phyloP scores from a whole-genome alignment of 2,888 invertebrate species.

The Geophilus truncorum region DNA sequence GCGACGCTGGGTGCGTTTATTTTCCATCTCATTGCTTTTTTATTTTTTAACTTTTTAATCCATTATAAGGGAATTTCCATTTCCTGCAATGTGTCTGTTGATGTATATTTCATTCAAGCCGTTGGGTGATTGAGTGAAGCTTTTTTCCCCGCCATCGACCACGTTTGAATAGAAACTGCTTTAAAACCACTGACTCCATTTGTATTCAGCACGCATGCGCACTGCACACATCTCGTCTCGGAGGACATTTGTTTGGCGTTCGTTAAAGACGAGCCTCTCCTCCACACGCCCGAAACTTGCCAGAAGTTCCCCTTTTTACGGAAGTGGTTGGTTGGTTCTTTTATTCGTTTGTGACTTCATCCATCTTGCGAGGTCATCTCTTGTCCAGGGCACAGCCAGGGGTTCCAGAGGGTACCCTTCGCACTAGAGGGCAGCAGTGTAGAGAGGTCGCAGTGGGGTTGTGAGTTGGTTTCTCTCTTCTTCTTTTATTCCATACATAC shows the following conservation, averaged over 20 bases:
- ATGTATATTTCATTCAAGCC: slow-evolving; percentile 18
- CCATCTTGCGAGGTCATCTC: slow-evolving; percentile 23
- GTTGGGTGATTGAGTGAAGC: slow-evolving; percentile 25
- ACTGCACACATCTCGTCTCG: slow-evolving; percentile 17
- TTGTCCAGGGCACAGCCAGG: slow-evolving; percentile 20
- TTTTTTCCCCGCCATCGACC: slow-evolving; percentile 19
- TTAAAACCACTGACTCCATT: slow-evolving; percentile 27
- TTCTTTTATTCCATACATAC: neutral
- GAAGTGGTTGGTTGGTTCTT: slow-evolving; percentile 5
- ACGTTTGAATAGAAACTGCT: slow-evolving; percentile 24
- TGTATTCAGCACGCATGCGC: slow-evolving; percentile 17
- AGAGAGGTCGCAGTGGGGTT: slow-evolving; percentile 2
- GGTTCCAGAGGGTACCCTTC: neutral
- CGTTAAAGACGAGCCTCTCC: slow-evolving; percentile 2
- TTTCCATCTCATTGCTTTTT: neutral
- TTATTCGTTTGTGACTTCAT: slow-evolving; percentile 16
- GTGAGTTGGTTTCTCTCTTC: slow-evolving; percentile 1
- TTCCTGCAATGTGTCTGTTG: neutral
- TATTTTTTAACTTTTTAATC: neutral
- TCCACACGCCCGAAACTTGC: neutral
- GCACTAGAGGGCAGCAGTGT: neutral
- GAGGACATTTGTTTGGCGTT: slow-evolving; percentile 27
- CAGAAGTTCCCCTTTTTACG: neutral
- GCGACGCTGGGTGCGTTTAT: too few species aligned
- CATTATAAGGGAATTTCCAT: neutral